Evolutionary conservation across 2,797 vertebrate genomes (phyloP), one percentile per base, ranked within the genome.

Genomic region (Dryobates pubescens): DNA sequence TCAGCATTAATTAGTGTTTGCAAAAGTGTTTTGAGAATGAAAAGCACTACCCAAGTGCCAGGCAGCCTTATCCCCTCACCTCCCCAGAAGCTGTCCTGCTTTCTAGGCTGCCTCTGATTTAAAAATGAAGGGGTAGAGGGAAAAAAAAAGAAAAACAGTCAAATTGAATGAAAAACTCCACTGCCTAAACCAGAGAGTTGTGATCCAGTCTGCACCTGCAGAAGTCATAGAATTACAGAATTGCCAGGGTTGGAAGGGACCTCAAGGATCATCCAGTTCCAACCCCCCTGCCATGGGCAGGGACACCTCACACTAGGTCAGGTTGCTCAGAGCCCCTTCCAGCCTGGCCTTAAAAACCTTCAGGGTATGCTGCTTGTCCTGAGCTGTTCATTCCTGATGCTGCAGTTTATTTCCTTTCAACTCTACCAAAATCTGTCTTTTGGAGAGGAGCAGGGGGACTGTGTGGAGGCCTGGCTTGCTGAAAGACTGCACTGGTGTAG

Each of bases 1-100:
- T 95, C 89, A 93, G 87, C 92, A 71, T 96, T 95, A 96, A 96
- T 97, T 95, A 94, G 90, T 86, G 87, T 89, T 95, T 95, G 78
- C 75, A 77, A 67, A 91, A 95, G 82, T 63, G 78, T 79, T 96
- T 72, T 89, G 91, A 96, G 96, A 91, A 96, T 90, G 93, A 96
- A 95, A 96, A 80, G 90, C 91, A 18, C 71, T 79, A 30, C 47
- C 0, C 51, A 92, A 94, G 76, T 93, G 94, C 95, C 85, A 78
- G 88, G 93, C 74, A 71, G 77, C 56, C 86, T 90, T 92, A 88
- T 63, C 87, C 47, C 76, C 30, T 73, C 93, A 71, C 83, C 90
- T 89, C 53, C 89, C 64, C 32, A 71, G 89, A 91, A 74, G 63
- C 90, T 88, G 74, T 82, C 88, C 76, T 94, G 69, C 64, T 89